Evolutionary conservation across 2,113 vertebrate genomes (phyloP), one percentile per base, ranked within the genome.

Genomic region (Nycticebus coucang): DNA sequence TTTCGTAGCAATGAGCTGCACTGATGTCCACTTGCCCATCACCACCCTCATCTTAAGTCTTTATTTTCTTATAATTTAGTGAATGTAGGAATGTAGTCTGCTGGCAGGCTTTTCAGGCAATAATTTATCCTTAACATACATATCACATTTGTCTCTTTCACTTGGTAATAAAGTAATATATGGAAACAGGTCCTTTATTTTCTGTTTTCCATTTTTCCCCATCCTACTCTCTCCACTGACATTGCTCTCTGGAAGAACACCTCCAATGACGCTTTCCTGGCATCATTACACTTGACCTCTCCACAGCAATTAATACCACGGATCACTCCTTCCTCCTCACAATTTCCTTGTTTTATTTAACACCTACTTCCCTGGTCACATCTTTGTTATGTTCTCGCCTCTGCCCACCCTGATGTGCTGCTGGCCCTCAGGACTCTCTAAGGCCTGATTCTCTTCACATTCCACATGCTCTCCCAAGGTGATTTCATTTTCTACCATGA

Each of bases 171-270:
- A 84, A 78, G 62, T 77, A 94, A 57, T 13, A 19, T 18, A 12
- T 4, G 7, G 0, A 78, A 74, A 50, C 2, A 7, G 4, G 0
- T 75, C n/a, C 33, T 79, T 64, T 30, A 18, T 10, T 79, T 10
- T 79, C 35, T 60, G 15, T n/a, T 75, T 72, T 64, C 30, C 28
- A 53, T 0, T 12, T 53, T 14, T 4, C 28, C 53, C 7, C 1
- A 15, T 7, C 37, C 79, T 59, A 60, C n/a, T 26, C 62, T 68
- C 35, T 68, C 35, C 35, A 12, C 53, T 22, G 14, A 71, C 15
- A 28, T 30, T 35, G 2, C 35, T 85, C 59, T 87, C 21, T 28
- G 37, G 22, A 30, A 50, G 22, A 45, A 59, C 13, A 37, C 80
- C 79, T 89, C 69, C 55, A 18, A 85, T 53, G 66, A 71, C 33